Conservation (phyloP, 2,797 vertebrate species). For the Acanthurus lineatus region DNA sequence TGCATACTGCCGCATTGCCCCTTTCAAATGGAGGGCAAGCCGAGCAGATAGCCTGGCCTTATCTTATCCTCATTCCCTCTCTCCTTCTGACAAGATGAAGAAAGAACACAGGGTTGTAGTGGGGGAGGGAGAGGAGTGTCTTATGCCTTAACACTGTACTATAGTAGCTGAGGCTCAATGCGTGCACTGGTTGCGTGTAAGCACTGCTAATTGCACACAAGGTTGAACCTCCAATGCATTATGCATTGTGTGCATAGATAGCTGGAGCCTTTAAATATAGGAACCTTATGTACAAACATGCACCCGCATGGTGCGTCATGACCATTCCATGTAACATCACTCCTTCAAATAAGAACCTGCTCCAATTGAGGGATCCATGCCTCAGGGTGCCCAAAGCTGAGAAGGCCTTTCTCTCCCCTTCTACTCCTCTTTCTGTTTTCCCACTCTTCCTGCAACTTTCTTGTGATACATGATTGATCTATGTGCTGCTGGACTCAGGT, state of each 20-base stretch:
- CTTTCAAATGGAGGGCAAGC: conserved; percentile 77
- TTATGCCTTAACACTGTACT: conserved; percentile 53
- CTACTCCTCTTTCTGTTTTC: conserved; percentile 62
- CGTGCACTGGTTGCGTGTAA: conserved; percentile 69
- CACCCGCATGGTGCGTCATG: conserved; percentile 38
- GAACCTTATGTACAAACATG: conserved; percentile 39
- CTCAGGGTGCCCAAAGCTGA: conserved; percentile 55
- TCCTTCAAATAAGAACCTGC: conserved; percentile 53
- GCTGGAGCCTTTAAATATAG: conserved; percentile 55
- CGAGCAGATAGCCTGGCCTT: conserved; percentile 68
- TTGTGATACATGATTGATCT: conserved; percentile 83
- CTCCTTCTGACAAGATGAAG: conserved; percentile 55
- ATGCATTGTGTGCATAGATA: conserved; percentile 74
- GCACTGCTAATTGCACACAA: conserved; percentile 74
- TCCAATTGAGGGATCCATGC: conserved; percentile 40
- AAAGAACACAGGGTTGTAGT: conserved; percentile 34
- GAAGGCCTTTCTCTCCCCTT: conserved; percentile 40
- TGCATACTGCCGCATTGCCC: conserved; percentile 65
- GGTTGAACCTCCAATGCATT: conserved; percentile 70
- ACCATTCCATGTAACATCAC: conserved; percentile 49
- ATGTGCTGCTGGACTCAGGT: conserved; percentile 77
- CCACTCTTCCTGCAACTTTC: conserved; percentile 71
- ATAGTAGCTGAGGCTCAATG: conserved; percentile 37
- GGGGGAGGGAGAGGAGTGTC: conserved; percentile 43
- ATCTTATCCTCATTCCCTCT: conserved; percentile 67